Percentiles rank a stretch among this genome's conserved stretches.
Evolutionary conservation across 2,113 vertebrate species (phyloP).

Genomic region (Catagonus wagneri): DNA sequence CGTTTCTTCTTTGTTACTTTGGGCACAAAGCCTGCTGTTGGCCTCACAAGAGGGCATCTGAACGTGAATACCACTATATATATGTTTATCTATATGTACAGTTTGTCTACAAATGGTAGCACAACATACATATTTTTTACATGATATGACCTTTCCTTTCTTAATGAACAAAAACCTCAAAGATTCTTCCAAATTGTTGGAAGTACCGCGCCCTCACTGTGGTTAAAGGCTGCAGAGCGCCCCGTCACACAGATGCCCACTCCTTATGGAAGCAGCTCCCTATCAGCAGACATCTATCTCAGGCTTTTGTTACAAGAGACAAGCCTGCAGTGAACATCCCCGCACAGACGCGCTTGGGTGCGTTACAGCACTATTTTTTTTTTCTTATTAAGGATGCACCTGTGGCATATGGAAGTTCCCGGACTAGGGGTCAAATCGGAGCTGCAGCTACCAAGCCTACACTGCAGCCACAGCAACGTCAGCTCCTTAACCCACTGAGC

Average conservation of each 20-base stretch:
- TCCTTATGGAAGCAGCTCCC: not conserved
- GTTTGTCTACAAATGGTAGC: not conserved
- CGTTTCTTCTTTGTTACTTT: not conserved
- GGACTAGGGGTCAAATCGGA: too few species aligned
- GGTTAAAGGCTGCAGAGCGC: not conserved
- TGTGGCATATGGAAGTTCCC: too few species aligned
- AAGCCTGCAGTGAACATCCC: not conserved
- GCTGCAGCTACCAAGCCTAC: too few species aligned
- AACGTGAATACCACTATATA: not conserved
- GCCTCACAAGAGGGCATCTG: not conserved
- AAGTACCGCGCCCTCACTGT: not conserved
- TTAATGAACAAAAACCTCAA: not conserved
- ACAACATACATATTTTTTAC: not conserved
- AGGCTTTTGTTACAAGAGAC: not conserved
- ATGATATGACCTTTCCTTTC: not conserved
- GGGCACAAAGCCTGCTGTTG: not conserved
- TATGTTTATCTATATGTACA: fast-evolving
- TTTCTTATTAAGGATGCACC: too few species aligned
- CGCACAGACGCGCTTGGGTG: not conserved
- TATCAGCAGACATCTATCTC: not conserved
- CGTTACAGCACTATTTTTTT: not conserved
- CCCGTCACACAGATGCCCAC: not conserved
- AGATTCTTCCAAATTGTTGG: not conserved
- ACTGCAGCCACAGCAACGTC: too few species aligned
- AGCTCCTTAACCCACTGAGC: too few species aligned